Percentiles rank a stretch among this genome's conserved stretches.
phyloP scores from a whole-genome alignment of 2,113 vertebrate species.

The Zonotrichia leucophrys region DNA sequence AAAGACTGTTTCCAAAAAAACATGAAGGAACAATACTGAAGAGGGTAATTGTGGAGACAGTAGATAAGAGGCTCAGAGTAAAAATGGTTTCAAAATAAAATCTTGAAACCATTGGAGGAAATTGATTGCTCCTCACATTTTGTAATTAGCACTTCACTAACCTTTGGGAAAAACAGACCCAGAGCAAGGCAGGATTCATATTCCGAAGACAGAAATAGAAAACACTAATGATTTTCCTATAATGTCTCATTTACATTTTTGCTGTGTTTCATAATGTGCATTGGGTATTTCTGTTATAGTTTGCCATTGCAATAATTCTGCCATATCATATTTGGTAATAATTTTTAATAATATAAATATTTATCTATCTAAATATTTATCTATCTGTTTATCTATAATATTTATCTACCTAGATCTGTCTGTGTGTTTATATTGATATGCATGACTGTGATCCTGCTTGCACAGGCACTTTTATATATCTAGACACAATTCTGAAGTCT shows the following conservation, averaged over 20 bases:
- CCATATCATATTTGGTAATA: not conserved
- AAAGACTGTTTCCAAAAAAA: not conserved
- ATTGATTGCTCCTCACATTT: not conserved
- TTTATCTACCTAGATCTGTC: not conserved
- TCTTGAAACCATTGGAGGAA: not conserved
- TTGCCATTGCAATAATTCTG: not conserved
- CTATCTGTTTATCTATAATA: too few relatives aligned
- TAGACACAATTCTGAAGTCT: not conserved
- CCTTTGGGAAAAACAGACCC: slow-evolving; percentile 20
- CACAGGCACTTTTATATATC: not conserved
- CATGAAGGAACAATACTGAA: not conserved
- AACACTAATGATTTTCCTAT: not conserved
- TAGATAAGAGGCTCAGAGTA: not conserved
- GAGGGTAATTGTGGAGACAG: not conserved
- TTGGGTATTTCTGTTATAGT: not conserved
- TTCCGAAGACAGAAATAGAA: not conserved
- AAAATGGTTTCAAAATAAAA: not conserved
- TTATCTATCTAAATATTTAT: not conserved
- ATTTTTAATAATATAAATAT: not conserved
- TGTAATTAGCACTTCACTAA: not conserved
- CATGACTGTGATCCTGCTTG: not conserved
- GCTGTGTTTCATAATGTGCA: not conserved
- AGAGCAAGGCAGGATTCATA: not conserved
- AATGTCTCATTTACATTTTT: not conserved
- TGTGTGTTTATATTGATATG: not conserved